Evolutionary conservation across 2,888 invertebrate genomes (phyloP), one percentile per base, ranked within the genome.

Genomic region (Xylota segnis): DNA sequence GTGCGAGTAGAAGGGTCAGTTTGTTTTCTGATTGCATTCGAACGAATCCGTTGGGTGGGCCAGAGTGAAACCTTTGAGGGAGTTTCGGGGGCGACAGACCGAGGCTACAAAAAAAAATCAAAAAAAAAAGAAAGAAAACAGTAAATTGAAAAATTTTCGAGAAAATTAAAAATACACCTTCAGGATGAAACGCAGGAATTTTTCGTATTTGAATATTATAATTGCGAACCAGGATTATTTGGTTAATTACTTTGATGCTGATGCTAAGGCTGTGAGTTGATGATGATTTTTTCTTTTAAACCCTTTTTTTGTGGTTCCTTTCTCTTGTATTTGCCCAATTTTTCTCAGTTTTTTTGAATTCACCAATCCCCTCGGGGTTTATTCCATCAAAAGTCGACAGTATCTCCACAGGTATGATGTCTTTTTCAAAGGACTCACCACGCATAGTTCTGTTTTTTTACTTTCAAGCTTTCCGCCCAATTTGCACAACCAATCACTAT

Each of bases 1-100:
- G 3, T 23, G 3, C 23, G 23, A 23, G 61, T 86, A 81, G 75
- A 86, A 86, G 86, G 86, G 86, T 86, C 86, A 86, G 86, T 86
- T 82, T 86, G 54, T 52, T 76, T 79, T 70, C 65, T 70, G 65
- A 65, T 75, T 76, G 54, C 68, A 54, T 71, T 76, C 61, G 65
- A 66, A 37, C 40, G 37, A 32, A 56, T 16, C 23, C 27, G 10
- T n/a, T 56, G 27, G 47, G 34, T 12, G 14, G 23, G 43, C 12
- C n/a, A n/a, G n/a, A 27, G 50, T 16, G 29, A 37, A 4, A 63
- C 71, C 66, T 54, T 63, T 59, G 56, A 58, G 81, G 59, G 50
- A 47, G 63, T 75, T 76, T 76, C 52, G 27, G 12, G 14, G 81
- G 82, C 68, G 76, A 86, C 61, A 82, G 72, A 82, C 72, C 66